phyloP scores from a whole-genome alignment of 2,888 invertebrate species.

The Uloborus plumipes region DNA sequence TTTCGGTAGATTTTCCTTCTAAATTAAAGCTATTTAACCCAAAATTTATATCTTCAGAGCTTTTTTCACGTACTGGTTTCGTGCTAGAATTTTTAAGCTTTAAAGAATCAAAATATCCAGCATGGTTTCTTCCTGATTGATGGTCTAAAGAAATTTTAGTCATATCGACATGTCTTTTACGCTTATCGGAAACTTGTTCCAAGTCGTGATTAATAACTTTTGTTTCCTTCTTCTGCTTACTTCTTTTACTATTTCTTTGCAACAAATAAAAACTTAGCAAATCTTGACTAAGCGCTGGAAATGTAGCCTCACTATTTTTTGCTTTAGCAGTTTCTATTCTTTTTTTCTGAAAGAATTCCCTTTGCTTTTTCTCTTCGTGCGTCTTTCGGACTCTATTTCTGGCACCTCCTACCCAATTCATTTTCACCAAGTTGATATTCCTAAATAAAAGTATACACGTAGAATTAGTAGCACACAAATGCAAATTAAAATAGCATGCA shows the following conservation, averaged over 20 bases:
- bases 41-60: background rate
- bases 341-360: conserved; percentile 32
- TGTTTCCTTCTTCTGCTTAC: conserved; percentile 5
- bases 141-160: conserved; percentile 17
- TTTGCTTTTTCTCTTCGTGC: conserved; percentile 34
- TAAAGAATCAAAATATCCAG: too few species aligned
- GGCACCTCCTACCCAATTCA: conserved; percentile 55
- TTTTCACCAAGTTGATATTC: background rate
- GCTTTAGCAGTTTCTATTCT: background rate
- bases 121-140: too few species aligned
- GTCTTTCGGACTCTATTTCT: conserved; percentile 21
- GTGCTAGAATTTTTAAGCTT: background rate
- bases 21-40: background rate
- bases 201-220: conserved; percentile 31
- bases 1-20: background rate
- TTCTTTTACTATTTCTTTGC: conserved; percentile 27
- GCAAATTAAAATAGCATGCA: too few species aligned
- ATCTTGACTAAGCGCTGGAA: conserved; percentile 26
- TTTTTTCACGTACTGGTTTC: background rate
- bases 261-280: conserved; percentile 30
- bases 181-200: conserved; percentile 5
- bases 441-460: too few species aligned
- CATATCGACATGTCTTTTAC: conserved; percentile 9
- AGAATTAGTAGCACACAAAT: too few species aligned
- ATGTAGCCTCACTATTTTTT: background rate